Evolutionary conservation across 2,888 invertebrate genomes (phyloP).

Genomic region (Ennomos quercinarius): DNA sequence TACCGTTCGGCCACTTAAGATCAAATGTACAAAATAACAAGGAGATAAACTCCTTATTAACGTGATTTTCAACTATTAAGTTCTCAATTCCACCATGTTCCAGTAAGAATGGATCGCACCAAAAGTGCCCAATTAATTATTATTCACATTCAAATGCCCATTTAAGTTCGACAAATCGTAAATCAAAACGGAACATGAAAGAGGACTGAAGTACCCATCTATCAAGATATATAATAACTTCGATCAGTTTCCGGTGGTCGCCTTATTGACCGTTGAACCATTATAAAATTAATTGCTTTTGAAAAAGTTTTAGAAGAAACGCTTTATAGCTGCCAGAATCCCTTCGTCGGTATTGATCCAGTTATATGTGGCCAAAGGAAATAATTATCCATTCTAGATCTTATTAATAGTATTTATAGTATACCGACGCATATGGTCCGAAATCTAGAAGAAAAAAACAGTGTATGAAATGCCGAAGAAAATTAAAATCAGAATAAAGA

Average conservation of each 20-base stretch:
- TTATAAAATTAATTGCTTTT: conserved; percentile 26
- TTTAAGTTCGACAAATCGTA: background rate
- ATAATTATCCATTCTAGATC: no score
- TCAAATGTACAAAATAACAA: no score
- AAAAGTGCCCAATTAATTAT: background rate
- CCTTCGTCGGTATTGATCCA: conserved; percentile 1
- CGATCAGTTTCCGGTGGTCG: conserved; percentile 5
- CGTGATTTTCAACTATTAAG: no score
- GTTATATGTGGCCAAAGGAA: no score
- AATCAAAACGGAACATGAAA: conserved; percentile 12
- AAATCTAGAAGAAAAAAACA: no score
- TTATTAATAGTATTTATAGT: no score
- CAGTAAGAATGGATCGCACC: background rate
- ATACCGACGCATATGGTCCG: no score
- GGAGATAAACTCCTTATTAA: no score
- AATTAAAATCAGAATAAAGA: no score
- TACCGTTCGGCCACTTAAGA: no score
- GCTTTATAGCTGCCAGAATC: conserved; percentile 9
- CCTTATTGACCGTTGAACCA: conserved; percentile 16
- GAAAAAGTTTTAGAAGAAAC: conserved; percentile 23
- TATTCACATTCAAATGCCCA: background rate
- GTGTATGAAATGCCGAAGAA: no score
- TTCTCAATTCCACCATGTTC: no score
- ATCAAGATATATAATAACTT: background rate
- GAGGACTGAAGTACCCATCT: conserved; percentile 9